phyloP scores from a whole-genome alignment of 1,140 invertebrate species.

The Tachypleus tridentatus region DNA sequence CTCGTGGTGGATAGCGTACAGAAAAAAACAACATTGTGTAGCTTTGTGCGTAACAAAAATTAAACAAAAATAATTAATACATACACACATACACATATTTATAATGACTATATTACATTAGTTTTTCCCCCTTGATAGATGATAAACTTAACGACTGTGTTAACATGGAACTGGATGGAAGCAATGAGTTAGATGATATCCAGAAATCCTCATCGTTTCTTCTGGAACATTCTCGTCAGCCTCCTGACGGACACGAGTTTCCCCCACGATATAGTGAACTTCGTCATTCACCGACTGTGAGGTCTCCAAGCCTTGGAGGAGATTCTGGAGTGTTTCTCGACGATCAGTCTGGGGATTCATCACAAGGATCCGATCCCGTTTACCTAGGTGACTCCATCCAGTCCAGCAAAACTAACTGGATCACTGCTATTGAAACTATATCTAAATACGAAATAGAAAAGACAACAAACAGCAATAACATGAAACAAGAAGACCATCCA shows the following conservation, averaged over 20 bases:
- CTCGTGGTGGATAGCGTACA: no score
- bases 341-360: neutral
- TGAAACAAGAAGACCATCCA: no score
- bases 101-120: no score
- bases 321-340: slow-evolving; percentile 3
- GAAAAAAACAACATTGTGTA: no score
- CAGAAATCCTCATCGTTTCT: neutral
- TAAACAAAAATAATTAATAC: no score
- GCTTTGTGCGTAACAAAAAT: no score
- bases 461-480: neutral
- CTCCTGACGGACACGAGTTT: slow-evolving; percentile 78
- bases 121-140: no score
- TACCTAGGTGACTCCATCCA: neutral
- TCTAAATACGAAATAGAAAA: neutral
- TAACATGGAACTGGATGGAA: no score
- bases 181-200: no score
- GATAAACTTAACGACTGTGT: no score
- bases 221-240: slow-evolving; percentile 38
- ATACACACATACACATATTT: no score
- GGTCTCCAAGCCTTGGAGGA: neutral
- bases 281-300: slow-evolving; percentile 6
- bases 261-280: slow-evolving; percentile 48
- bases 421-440: neutral
- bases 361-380: neutral
- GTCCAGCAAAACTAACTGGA: neutral